Conservation (phyloP, 2,797 vertebrate genomes). For the Gambelia wislizenii region DNA sequence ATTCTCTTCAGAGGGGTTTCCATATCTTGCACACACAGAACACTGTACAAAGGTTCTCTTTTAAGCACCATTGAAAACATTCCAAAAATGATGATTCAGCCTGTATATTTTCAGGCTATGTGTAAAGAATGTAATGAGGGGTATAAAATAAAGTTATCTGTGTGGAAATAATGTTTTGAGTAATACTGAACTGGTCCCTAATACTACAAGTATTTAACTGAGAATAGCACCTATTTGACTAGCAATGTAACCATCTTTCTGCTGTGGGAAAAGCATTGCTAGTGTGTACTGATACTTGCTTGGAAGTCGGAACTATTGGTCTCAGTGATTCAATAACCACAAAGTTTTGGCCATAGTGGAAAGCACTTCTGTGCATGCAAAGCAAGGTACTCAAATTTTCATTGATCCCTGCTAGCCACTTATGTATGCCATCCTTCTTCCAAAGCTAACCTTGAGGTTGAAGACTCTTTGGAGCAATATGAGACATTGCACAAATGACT, state of each 20-base stretch:
- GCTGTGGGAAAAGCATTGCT: background rate
- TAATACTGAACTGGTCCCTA: background rate
- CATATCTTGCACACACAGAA: background rate
- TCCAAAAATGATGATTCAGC: background rate
- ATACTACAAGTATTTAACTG: background rate
- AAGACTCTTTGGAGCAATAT: no score
- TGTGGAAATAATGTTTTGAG: background rate
- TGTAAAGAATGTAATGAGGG: background rate
- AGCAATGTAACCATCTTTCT: background rate
- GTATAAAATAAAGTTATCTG: background rate
- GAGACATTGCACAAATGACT: no score
- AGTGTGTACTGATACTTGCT: background rate
- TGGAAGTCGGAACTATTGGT: no score
- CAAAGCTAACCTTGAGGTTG: no score
- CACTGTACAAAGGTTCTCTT: background rate
- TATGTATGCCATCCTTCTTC: no score
- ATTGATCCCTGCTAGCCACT: no score
- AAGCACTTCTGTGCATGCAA: no score
- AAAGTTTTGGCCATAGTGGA: no score
- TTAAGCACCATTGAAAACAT: conserved; percentile 2
- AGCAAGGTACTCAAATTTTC: no score
- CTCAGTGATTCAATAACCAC: no score
- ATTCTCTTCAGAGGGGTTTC: conserved; percentile 13
- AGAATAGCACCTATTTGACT: background rate
- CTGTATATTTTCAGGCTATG: background rate